Evolutionary conservation across 1,140 invertebrate genomes (phyloP).

Genomic region (Drosophila ogumai): DNA sequence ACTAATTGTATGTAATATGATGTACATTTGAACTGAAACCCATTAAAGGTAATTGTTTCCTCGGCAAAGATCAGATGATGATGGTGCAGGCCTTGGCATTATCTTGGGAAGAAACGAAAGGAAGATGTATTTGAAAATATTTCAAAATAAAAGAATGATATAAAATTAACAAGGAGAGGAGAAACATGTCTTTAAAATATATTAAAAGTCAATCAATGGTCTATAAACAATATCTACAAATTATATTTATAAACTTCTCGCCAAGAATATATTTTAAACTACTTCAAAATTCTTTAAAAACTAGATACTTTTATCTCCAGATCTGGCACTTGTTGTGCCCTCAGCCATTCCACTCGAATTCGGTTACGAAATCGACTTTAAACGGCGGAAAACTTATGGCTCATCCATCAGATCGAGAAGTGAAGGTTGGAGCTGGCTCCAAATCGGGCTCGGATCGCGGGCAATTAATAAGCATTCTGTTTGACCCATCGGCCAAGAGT

Average conservation of each 20-base stretch:
- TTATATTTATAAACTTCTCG: background rate
- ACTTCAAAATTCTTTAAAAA: background rate
- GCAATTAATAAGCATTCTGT: slow-evolving; percentile 62
- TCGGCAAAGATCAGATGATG: background rate
- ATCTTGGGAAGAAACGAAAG: background rate
- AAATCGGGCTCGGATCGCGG: slow-evolving; percentile 24
- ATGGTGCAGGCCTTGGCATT: background rate
- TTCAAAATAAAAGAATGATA: too few relatives aligned
- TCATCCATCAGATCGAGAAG: slow-evolving; percentile 41
- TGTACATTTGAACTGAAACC: background rate
- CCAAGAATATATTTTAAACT: background rate
- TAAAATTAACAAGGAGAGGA: too few relatives aligned
- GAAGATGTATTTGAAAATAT: background rate
- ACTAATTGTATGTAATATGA: slow-evolving; percentile 2
- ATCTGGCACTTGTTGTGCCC: background rate
- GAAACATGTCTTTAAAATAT: too few relatives aligned
- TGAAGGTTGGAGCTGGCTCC: slow-evolving; percentile 30
- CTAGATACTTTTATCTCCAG: background rate
- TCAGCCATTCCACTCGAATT: background rate
- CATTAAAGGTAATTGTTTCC: background rate
- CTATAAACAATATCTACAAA: background rate
- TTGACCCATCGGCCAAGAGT: slow-evolving; percentile 49
- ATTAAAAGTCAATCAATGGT: too few relatives aligned
- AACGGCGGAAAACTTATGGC: slow-evolving; percentile 34
- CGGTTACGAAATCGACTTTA: slow-evolving; percentile 13